Conservation (phyloP, 1,140 invertebrate species). For the Philopotamus ludificatus region DNA sequence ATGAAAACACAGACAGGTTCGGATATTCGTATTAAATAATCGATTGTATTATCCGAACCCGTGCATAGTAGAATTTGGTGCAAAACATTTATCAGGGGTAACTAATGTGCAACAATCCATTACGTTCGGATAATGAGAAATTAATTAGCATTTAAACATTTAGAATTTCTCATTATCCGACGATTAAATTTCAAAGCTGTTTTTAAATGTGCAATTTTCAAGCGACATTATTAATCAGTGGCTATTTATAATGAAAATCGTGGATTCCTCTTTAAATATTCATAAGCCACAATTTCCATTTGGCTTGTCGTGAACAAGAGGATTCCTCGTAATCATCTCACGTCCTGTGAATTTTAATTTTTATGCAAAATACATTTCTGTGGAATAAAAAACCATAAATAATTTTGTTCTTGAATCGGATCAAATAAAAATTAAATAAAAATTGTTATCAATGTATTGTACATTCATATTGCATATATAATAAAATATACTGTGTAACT, state of each 20-base stretch:
- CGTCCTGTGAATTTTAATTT: not conserved
- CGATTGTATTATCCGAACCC: too few species aligned
- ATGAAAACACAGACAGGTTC: slow-evolving; percentile 1
- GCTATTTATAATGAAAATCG: slow-evolving; percentile 13
- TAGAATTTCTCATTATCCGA: slow-evolving; percentile 10
- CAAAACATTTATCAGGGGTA: not conserved
- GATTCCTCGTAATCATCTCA: not conserved
- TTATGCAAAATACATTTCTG: not conserved
- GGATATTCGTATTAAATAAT: too few species aligned
- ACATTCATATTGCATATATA: not conserved
- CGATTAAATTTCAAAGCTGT: slow-evolving; percentile 10
- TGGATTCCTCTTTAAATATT: not conserved
- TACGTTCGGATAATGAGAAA: not conserved
- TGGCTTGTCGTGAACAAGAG: not conserved
- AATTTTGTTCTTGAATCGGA: too few species aligned
- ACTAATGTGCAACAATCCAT: too few species aligned
- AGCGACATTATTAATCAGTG: slow-evolving; percentile 18
- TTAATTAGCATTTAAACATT: not conserved
- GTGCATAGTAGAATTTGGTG: too few species aligned
- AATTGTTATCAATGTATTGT: not conserved
- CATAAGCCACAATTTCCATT: slow-evolving; percentile 6
- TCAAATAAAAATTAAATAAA: too few species aligned
- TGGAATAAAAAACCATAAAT: not conserved
- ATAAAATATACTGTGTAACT: not conserved
- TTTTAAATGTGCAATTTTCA: slow-evolving; percentile 23